Evolutionary conservation across 2,113 vertebrate genomes (phyloP), one percentile per base, ranked within the genome.

Genomic region (Oncorhynchus nerka): DNA sequence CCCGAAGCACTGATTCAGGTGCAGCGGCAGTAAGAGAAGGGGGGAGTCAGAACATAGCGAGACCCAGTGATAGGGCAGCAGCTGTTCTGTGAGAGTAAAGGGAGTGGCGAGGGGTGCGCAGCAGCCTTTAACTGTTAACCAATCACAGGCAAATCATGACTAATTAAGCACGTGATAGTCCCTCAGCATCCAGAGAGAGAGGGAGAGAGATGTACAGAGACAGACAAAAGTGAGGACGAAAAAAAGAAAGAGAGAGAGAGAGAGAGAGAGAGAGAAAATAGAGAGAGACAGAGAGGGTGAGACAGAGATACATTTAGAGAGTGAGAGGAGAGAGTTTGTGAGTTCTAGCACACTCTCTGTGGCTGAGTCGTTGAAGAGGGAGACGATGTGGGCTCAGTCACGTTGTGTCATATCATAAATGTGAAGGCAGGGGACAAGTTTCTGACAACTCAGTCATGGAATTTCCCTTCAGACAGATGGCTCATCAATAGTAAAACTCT

Each of bases 401-500:
- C 30, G 22, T 64, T 64, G 75, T 24, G 28, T 67, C 68, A 45
- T 13, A 76, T 77, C 64, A 62, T 24, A 81, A 26, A 15, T 62
- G 70, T 15, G 65, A 55, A 77, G 51, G 45, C 32, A 72, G 26
- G 28, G 79, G 59, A 70, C 78, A 82, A 85, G 72, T 85, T 82
- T 85, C 72, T 71, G 57, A 72, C 61, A 32, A 24, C 9, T 13
- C 30, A 15, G 55, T 62, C 28, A 24, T 62, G 71, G 22, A 73
- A 4, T 4, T 20, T 24, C 26, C 9, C 70, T 28, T 51, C 70
- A 24, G 48, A 28, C 24, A 71, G 49, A 55, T 12, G 49, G n/a
- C 70, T 71, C 28, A 22, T 32, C 8, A 13, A 6, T n/a, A 15
- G 71, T 28, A 45, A 26, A 73, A 20, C 45, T 11, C 65, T 26